These are phyloP conservation scores for Drosophila subpulchrella DNA, from an alignment of 1,140 invertebrate genomes.

Conservation along the genomic window DNA sequence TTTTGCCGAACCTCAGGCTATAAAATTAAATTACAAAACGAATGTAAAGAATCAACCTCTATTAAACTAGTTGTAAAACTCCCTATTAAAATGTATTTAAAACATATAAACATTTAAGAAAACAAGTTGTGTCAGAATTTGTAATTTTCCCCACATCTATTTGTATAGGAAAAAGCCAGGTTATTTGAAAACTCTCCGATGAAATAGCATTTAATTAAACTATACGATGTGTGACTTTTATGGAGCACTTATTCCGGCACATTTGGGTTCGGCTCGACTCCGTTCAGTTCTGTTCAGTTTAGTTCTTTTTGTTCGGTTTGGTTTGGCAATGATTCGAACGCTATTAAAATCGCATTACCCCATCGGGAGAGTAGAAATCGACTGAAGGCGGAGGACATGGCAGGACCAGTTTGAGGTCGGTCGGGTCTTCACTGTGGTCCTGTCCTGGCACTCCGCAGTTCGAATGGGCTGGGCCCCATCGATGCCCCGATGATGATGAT, in stretches of 20 bases:
- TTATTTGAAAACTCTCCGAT: conserved; percentile 4
- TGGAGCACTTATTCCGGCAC: conserved; percentile 53
- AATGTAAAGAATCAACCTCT: background rate
- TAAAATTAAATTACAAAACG: no score
- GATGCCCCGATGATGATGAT: conserved; percentile 23
- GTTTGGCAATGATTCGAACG: conserved; percentile 43
- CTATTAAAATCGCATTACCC: conserved; percentile 50
- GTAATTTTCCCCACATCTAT: background rate
- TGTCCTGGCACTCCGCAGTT: conserved; percentile 39
- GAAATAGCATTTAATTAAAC: conserved; percentile 34
- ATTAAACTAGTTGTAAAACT: background rate
- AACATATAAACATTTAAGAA: background rate
- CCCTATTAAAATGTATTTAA: background rate
- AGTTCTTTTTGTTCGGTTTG: conserved; percentile 7
- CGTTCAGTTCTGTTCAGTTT: conserved; percentile 12
- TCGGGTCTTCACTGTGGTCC: conserved; percentile 37
- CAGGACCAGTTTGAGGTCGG: conserved; percentile 44
- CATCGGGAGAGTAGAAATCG: conserved; percentile 10
- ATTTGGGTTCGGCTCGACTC: conserved; percentile 35
- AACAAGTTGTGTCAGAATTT: conserved; percentile 11
- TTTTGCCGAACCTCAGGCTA: no score
- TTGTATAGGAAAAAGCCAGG: conserved; percentile 2
- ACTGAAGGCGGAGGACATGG: background rate
- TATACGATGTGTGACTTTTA: conserved; percentile 56
- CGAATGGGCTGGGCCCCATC: conserved; percentile 36